Conservation (phyloP, 2,797 vertebrate species). For the Rhabdophis nuchalis region DNA sequence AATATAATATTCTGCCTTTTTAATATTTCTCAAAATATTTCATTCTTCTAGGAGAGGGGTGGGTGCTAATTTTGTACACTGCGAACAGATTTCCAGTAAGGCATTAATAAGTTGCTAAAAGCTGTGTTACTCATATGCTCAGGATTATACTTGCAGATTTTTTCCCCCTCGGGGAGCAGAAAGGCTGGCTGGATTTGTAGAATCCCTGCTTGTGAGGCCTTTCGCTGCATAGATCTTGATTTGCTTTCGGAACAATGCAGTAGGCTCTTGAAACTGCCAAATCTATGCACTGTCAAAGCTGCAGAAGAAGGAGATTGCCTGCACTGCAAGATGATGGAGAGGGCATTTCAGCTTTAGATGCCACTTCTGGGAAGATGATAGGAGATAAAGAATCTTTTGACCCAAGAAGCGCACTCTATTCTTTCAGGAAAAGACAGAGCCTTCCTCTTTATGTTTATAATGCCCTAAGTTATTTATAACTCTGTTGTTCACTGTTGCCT, state of each 20-base stretch:
- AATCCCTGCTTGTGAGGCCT: neutral
- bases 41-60: too few species aligned
- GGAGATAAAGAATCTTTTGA: slow-evolving; percentile 39
- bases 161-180: neutral
- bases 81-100: neutral
- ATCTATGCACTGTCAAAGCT: slow-evolving; percentile 48
- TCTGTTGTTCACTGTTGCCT: slow-evolving; percentile 33
- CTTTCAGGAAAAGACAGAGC: slow-evolving; percentile 43
- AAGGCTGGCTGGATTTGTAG: neutral
- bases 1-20: too few species aligned
- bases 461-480: slow-evolving; percentile 54
- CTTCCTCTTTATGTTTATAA: slow-evolving; percentile 32
- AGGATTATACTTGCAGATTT: neutral
- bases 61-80: too few species aligned
- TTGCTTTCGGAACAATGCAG: slow-evolving; percentile 19
- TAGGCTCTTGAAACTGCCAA: slow-evolving; percentile 32
- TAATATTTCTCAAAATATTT: too few species aligned
- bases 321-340: slow-evolving; percentile 49
- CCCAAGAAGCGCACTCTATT: slow-evolving; percentile 9
- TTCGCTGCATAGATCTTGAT: neutral
- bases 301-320: slow-evolving; percentile 43
- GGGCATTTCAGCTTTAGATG: slow-evolving; percentile 39
- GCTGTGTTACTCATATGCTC: neutral
- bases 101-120: neutral
- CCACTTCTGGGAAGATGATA: slow-evolving; percentile 41